phyloP scores from a whole-genome alignment of 1,140 invertebrate species.

The Polypedilum pembai region DNA sequence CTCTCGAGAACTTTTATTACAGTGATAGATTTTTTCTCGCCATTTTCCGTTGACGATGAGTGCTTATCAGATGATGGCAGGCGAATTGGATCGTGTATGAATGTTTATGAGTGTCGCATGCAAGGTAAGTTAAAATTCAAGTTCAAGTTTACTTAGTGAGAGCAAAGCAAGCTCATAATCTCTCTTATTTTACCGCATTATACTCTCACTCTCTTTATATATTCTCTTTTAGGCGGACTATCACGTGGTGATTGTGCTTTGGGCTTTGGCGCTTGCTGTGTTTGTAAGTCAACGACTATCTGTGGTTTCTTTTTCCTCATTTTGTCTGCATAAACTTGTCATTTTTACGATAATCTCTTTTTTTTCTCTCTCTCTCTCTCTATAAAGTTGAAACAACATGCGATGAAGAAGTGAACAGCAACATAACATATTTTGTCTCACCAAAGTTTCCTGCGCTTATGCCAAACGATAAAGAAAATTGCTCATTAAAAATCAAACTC shows the following conservation, averaged over 20 bases:
- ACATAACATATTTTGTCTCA: constrained; percentile 77
- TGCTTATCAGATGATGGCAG: constrained; percentile 62
- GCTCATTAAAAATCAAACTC: constrained; percentile 59
- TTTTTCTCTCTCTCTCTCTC: constrained; percentile 28
- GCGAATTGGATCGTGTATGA: constrained; percentile 65
- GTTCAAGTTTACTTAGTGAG: too few relatives aligned
- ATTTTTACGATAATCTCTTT: neutral
- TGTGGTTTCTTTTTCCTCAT: neutral
- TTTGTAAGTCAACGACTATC: constrained; percentile 56
- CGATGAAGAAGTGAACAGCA: constrained; percentile 65
- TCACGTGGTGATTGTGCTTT: constrained; percentile 70
- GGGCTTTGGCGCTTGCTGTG: constrained; percentile 81
- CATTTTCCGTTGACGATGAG: constrained; percentile 67
- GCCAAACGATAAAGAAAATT: constrained; percentile 54
- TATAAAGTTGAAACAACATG: constrained; percentile 65
- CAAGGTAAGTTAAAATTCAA: constrained; percentile 40
- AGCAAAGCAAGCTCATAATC: too few relatives aligned
- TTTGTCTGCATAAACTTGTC: constrained; percentile 14
- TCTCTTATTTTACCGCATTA: neutral
- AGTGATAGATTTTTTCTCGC: constrained; percentile 66
- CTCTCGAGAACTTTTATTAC: constrained; percentile 37
- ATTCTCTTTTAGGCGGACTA: constrained; percentile 47
- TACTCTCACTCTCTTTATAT: neutral
- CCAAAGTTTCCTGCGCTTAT: constrained; percentile 69
- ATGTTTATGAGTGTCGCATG: constrained; percentile 74